A percentile compares a stretch with the other conserved stretches of the same genome.
phyloP scores from a whole-genome alignment of 2,888 invertebrate genomes.

The Baronia brevicornis region DNA sequence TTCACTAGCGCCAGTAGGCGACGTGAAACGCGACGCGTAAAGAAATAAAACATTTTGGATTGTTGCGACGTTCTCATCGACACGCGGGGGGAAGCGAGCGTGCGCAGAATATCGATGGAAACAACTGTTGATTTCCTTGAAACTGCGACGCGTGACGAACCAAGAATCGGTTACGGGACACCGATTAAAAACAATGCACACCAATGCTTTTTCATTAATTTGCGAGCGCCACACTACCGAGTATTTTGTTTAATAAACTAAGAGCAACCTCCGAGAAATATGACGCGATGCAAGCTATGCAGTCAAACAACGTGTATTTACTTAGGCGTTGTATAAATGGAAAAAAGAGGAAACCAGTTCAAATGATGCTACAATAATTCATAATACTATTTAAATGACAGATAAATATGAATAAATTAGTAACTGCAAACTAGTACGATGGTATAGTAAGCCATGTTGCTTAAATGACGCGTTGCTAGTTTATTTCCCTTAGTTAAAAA shows the following conservation, averaged over 20 bases:
- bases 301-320: slow-evolving; percentile 30
- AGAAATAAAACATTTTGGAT: no score
- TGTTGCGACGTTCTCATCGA: slow-evolving; percentile 29
- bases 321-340: slow-evolving; percentile 24
- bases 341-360: slow-evolving; percentile 13
- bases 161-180: slow-evolving; percentile 57
- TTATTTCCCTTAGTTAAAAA: no score
- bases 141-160: slow-evolving; percentile 59
- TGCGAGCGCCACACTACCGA: slow-evolving; percentile 36
- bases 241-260: slow-evolving; percentile 40
- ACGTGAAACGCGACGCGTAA: no score
- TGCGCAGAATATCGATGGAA: slow-evolving; percentile 63
- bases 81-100: slow-evolving; percentile 40
- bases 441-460: no score
- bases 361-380: slow-evolving; percentile 16
- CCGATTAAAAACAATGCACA: slow-evolving; percentile 59
- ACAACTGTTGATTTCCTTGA: slow-evolving; percentile 68
- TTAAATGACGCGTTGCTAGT: no score
- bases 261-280: slow-evolving; percentile 29
- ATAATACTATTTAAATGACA: no score
- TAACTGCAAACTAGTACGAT: no score
- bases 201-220: slow-evolving; percentile 52
- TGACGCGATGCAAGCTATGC: slow-evolving; percentile 24
- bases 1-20: slow-evolving; percentile 33
- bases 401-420: no score